Base-by-base conservation (phyloP, 2,888 invertebrate genomes). In the Lasioglossum vierecki region DNA sequence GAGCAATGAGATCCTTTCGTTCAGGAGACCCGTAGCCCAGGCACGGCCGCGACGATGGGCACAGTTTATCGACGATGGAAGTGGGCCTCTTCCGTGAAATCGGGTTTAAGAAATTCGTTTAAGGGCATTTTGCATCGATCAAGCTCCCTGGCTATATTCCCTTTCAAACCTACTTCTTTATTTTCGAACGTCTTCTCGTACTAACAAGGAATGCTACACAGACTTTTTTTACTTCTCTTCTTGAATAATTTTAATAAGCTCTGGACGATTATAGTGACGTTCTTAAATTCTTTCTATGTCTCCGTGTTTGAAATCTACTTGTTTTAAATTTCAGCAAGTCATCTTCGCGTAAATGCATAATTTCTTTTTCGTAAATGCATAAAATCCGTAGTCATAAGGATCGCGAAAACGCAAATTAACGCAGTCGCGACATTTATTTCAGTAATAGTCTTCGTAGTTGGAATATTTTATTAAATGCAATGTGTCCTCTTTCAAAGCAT, bases 81-180 rank as follows among this genome's bases (percentile, higher is more conserved):
- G 76, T 79, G 89, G 86, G 87, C 84, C 85, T 89, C 88, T 90
- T 90, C 88, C 85, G 82, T 86, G 84, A 75, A 88, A 92, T 91
- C 88, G 86, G 87, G 87, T 90, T 88, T 80, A 82, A 86, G 88
- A 90, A 91, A 92, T 93, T 92, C 90, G 91, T 93, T 93, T 89
- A 88, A 86, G 82, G 77, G 88, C 80, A 84, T 82, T 83, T 77
- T 49, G 49, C 79, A 85, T 80, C 85, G 81, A 82, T 80, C 76
- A 66, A 39, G 78, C 79, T 80, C 22, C 22, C 76, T 26, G 74
- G 73, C 30, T 30, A 30, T 73, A 44, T 41, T 57, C 66, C 22
- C 35, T 15, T 68, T 68, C 66, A 30, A 30, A 30, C 15, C 6
- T 2, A 18, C 30, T 30, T 30, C 63, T 63, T 18, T 30, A 63